Base-by-base conservation (phyloP, 2,797 vertebrate species). In the Adelosebastes latens region DNA sequence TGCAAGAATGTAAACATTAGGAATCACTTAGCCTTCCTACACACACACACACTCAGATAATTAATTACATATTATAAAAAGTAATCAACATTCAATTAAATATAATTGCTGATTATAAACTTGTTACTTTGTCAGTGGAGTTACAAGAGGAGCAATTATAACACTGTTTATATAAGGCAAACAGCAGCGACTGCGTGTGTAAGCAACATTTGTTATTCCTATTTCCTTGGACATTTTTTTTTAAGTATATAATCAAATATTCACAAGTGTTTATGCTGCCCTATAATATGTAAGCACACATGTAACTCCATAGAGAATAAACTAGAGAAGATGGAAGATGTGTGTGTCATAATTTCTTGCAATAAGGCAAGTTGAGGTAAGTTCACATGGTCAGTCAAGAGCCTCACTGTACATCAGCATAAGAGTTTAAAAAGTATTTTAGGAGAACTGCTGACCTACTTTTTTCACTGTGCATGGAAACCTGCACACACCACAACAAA, bases 1-100 rank as follows among this genome's bases (percentile, higher is more conserved):
- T 99, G 88, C 5, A 80, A 81, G 55, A 22, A 87, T 24, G 60
- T 52, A 65, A 79, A 86, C 11, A 89, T 84, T 18, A 67, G 42
- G 42, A 72, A 67, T 77, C 56, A 72, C 52, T 79, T 58, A 42
- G 32, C 27, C 3, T 64, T 20, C 31, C 16, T 67, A 36, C 2
- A 52, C 31, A 52, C 11, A 29, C 11, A 25, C 32, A 20, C 18
- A 34, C 42, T 64, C 10, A 36, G 14, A 61, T 10, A 79, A 73
- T 70, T 52, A 59, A 79, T 80, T 62, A 59, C 53, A 72, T 11
- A 13, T 9, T 61, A 31, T 64, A 46, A 80, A 78, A 75, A 79
- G 22, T 13, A 66, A 79, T 83, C 32, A 72, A 79, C 39, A 81
- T 86, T 81, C 16, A 83, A 73, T 77, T 83, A 78, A 82, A 49